Percentiles rank a stretch among this genome's conserved stretches.
These are phyloP conservation scores for Jordanella pulchra DNA, from an alignment of 2,797 vertebrate genomes.

Conservation along the genomic window DNA sequence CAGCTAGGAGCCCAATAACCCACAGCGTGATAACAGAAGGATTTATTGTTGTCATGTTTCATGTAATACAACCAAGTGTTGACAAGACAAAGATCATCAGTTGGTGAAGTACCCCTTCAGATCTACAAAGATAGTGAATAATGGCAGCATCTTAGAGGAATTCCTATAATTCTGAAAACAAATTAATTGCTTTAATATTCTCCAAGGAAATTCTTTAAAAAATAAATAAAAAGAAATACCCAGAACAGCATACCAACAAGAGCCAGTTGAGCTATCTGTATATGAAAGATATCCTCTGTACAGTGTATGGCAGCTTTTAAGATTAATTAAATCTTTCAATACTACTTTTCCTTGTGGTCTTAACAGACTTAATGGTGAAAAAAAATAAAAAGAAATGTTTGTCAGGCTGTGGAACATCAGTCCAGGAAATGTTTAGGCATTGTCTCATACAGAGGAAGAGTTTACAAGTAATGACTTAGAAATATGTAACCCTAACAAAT, in stretches of 20 bases:
- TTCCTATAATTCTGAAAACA: neutral
- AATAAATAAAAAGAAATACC: too few species aligned
- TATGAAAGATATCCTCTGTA: constrained; percentile 20
- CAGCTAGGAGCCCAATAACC: constrained; percentile 7
- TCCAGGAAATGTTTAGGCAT: too few species aligned
- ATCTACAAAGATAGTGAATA: neutral
- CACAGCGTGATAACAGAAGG: neutral
- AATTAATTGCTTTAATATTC: neutral
- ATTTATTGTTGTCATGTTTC: neutral
- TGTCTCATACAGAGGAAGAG: too few species aligned
- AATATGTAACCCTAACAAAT: too few species aligned
- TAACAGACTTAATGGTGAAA: too few species aligned
- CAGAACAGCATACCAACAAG: constrained; percentile 39
- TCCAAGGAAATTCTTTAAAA: constrained; percentile 11
- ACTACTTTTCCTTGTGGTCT: too few species aligned
- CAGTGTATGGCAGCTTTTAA: neutral
- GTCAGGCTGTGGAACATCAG: too few species aligned
- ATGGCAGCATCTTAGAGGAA: neutral
- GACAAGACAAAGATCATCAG: neutral
- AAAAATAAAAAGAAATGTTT: too few species aligned
- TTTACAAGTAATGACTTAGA: too few species aligned
- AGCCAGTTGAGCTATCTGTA: constrained; percentile 13
- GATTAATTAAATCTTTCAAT: too few species aligned
- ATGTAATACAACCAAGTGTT: neutral
- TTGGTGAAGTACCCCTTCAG: neutral